Percentiles rank a stretch among this genome's conserved stretches.
Conservation (phyloP, 1,140 invertebrate genomes). For the Camponotus floridanus region DNA sequence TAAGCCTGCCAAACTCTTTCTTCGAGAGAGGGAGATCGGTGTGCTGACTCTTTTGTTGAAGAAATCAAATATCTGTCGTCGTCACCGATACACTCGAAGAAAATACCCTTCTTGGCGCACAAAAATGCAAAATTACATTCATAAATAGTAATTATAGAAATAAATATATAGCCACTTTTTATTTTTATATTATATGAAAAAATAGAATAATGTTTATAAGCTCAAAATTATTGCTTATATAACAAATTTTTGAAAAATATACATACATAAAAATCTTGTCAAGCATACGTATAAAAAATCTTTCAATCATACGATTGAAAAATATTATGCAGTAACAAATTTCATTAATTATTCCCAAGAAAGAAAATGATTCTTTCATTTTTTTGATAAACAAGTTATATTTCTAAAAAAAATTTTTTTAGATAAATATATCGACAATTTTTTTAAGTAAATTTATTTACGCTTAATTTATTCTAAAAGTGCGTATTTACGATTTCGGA, state of each 20-base stretch:
- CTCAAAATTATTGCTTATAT: neutral
- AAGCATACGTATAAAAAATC: too few relatives aligned
- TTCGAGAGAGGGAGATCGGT: constrained; percentile 30
- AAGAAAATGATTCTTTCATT: neutral
- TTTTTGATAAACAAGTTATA: neutral
- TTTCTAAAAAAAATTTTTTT: neutral
- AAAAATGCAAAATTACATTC: neutral
- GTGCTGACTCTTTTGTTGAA: constrained; percentile 26
- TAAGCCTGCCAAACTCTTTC: constrained; percentile 79
- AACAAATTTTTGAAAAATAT: neutral
- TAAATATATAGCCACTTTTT: neutral
- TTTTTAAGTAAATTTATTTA: too few relatives aligned
- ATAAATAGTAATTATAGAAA: neutral
- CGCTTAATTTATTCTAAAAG: neutral
- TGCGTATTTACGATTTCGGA: neutral
- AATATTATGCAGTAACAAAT: too few relatives aligned
- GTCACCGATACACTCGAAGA: neutral
- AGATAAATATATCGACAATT: too few relatives aligned
- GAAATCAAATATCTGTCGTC: constrained; percentile 26
- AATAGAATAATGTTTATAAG: neutral
- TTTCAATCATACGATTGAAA: too few relatives aligned
- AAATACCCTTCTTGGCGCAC: neutral
- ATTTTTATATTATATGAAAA: neutral
- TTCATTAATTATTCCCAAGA: too few relatives aligned
- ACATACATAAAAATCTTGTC: neutral